Percentiles rank a stretch among this genome's conserved stretches.
These are phyloP conservation scores for Mohoua ochrocephala DNA, from an alignment of 2,113 vertebrate species.

Conservation along the genomic window DNA sequence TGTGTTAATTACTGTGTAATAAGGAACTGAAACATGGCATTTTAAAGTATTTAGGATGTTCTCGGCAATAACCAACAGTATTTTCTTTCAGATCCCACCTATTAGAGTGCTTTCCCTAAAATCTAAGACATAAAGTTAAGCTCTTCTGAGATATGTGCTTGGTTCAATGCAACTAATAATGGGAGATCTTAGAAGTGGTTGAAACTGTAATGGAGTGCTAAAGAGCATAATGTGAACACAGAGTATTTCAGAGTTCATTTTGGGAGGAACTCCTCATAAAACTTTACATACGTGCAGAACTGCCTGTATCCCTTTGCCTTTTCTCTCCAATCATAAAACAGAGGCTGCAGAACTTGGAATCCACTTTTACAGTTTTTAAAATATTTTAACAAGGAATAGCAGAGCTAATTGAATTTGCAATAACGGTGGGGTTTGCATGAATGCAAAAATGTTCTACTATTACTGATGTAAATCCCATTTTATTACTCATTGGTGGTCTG, in stretches of 20 bases:
- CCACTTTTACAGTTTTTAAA: neutral
- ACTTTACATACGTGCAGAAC: neutral
- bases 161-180: neutral
- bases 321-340: neutral
- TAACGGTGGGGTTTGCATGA: neutral
- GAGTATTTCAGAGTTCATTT: neutral
- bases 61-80: neutral
- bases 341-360: neutral
- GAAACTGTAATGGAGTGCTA: neutral
- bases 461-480: neutral
- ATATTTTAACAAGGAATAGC: neutral
- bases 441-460: neutral
- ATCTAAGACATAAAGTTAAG: neutral
- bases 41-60: neutral
- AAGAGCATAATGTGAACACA: neutral
- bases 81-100: neutral
- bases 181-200: neutral
- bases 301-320: neutral
- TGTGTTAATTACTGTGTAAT: neutral
- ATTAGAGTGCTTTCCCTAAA: neutral
- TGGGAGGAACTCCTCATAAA: neutral
- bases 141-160: neutral
- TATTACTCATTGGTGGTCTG: neutral
- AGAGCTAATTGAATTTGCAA: neutral
- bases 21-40: neutral